Percentiles rank a stretch among this genome's conserved stretches.
Conservation (phyloP, 53 echinoderm and acorn worm genomes). For the Henricia sp. region DNA sequence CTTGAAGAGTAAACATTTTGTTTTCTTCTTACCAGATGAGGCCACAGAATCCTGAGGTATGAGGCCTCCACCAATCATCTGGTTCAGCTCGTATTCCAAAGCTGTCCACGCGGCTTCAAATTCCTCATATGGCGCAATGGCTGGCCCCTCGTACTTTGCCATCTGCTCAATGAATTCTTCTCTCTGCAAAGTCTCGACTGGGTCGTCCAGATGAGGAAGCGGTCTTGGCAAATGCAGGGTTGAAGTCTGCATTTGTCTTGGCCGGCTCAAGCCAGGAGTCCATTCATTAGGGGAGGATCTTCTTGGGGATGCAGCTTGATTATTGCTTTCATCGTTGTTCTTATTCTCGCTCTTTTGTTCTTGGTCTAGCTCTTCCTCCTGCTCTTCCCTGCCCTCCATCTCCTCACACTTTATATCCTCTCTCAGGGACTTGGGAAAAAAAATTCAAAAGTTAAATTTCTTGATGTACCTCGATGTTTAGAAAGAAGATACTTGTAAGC, state of each 20-base stretch:
- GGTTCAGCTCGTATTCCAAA: conserved; percentile 22
- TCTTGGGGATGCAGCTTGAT: neutral
- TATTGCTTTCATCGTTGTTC: neutral
- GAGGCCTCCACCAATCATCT: conserved; percentile 10
- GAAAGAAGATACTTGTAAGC: too few species aligned
- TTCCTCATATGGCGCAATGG: conserved; percentile 29
- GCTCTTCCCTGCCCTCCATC: neutral
- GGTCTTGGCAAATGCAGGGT: neutral
- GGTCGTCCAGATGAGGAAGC: neutral
- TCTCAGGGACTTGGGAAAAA: too few species aligned
- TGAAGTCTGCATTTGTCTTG: neutral
- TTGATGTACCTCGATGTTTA: too few species aligned
- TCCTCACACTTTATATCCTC: too few species aligned
- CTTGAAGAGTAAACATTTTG: neutral
- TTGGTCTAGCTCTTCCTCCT: neutral
- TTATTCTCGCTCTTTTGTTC: neutral
- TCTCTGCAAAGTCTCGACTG: neutral
- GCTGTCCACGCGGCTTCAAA: conserved; percentile 40
- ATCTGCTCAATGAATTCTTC: conserved; percentile 17
- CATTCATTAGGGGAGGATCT: neutral
- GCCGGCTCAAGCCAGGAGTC: neutral
- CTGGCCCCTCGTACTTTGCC: conserved; percentile 28
- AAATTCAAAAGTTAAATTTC: too few species aligned
- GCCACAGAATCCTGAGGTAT: conserved; percentile 40
- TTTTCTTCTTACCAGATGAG: conserved; percentile 48